These are phyloP conservation scores for Rhogogaster chlorosoma DNA, from an alignment of 2,888 invertebrate genomes.

Conservation along the genomic window DNA sequence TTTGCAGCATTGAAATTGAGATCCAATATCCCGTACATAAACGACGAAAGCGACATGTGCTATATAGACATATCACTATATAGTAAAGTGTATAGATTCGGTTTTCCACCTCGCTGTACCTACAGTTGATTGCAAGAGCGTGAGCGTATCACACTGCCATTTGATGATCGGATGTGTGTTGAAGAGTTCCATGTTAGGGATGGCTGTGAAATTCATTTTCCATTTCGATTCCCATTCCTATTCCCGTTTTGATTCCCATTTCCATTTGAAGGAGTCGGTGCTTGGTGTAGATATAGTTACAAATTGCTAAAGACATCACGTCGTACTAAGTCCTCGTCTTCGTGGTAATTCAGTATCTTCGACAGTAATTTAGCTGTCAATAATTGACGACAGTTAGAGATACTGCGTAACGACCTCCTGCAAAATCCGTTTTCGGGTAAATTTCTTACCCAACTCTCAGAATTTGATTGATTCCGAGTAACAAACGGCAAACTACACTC, in stretches of 20 bases:
- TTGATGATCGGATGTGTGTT: not conserved
- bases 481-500: not conserved
- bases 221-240: not conserved
- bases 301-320: not conserved
- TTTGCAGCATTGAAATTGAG: not conserved
- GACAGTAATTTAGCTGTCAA: not conserved
- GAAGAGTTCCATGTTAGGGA: not conserved
- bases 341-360: not conserved
- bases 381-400: not conserved
- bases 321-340: not conserved
- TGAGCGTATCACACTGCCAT: not conserved
- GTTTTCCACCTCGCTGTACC: not conserved
- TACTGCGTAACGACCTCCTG: not conserved
- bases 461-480: not conserved
- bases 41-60: not conserved
- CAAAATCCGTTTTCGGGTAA: not conserved
- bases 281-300: not conserved
- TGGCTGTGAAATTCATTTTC: not conserved
- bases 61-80: not conserved
- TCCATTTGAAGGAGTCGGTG: not conserved
- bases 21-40: not conserved
- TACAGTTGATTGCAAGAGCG: not conserved
- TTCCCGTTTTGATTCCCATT: not conserved
- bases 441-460: not conserved
- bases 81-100: not conserved